Conservation (phyloP, 53 echinoderm and acorn worm genomes). For the Crossaster papposus region DNA sequence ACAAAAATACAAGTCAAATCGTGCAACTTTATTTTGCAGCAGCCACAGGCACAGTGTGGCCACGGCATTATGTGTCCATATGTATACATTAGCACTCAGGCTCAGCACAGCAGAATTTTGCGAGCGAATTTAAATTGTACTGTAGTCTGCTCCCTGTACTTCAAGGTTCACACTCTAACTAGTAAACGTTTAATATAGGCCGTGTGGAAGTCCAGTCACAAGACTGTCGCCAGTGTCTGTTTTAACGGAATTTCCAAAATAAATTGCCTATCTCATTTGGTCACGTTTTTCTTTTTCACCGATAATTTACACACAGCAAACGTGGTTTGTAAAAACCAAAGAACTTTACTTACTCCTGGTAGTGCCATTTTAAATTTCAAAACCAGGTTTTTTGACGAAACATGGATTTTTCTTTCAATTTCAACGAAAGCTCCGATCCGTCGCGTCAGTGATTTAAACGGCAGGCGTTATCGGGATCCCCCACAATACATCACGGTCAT, state of each 20-base stretch:
- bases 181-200: not conserved
- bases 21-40: no score
- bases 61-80: no score
- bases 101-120: not conserved
- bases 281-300: not conserved
- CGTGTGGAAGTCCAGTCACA: not conserved
- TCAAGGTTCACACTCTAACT: not conserved
- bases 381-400: not conserved
- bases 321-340: not conserved
- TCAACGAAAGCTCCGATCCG: not conserved
- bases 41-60: no score
- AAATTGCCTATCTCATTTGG: not conserved
- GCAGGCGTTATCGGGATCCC: conserved; percentile 16
- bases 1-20: no score
- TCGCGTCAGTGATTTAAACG: conserved; percentile 11
- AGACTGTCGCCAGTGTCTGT: not conserved
- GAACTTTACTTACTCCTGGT: conserved; percentile 60
- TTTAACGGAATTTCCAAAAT: conserved; percentile 14
- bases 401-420: not conserved
- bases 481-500: not conserved
- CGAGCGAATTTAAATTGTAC: not conserved
- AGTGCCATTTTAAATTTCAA: conserved; percentile 44
- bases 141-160: not conserved
- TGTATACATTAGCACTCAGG: no score
- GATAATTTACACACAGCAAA: not conserved